Conservation (phyloP, 2,888 invertebrate species). For the Drosophila infuscata region DNA sequence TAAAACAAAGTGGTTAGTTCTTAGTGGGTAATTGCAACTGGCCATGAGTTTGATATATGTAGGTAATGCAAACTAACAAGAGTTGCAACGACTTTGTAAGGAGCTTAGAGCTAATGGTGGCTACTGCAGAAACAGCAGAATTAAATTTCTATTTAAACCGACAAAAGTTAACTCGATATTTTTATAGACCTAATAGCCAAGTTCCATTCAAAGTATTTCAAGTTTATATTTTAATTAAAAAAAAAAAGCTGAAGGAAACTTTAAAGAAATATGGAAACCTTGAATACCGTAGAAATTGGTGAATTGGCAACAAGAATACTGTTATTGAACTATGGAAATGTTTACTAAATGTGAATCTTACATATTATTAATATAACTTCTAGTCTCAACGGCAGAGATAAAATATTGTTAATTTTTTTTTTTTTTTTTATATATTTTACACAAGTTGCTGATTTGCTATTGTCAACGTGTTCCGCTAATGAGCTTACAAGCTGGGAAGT, state of each 20-base stretch:
- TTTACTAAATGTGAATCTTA: neutral
- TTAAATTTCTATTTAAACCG: neutral
- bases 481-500: neutral
- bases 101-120: neutral
- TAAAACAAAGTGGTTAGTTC: slow-evolving; percentile 72
- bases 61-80: slow-evolving; percentile 9
- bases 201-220: neutral
- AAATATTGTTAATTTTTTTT: neutral
- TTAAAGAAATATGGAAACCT: neutral
- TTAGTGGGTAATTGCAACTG: slow-evolving; percentile 47
- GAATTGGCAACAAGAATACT: neutral
- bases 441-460: neutral
- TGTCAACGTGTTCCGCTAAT: neutral
- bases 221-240: neutral
- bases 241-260: neutral
- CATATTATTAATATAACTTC: neutral
- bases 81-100: slow-evolving; percentile 18
- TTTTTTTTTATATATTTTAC: neutral
- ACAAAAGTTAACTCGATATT: neutral
- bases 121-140: neutral
- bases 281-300: neutral
- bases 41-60: slow-evolving; percentile 18
- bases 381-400: neutral
- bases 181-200: neutral
- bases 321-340: neutral